Evolutionary conservation across 2,888 invertebrate genomes (phyloP).

Genomic region (Drosophila affinis): DNA sequence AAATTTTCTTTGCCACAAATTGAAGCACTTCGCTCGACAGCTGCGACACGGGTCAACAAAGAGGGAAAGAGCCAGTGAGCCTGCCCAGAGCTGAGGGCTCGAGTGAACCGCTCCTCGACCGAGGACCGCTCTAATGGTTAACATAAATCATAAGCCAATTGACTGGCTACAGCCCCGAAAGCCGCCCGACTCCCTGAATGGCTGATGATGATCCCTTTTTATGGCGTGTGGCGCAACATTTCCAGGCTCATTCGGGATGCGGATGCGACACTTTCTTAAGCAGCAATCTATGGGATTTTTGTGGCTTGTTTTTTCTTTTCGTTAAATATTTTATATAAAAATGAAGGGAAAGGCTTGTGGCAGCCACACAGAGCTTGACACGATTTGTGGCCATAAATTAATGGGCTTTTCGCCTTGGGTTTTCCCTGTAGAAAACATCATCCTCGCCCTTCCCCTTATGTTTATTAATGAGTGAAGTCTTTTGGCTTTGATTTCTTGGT

Average conservation of each 20-base stretch:
- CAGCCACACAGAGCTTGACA: slow-evolving; percentile 12
- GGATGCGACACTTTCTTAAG: neutral
- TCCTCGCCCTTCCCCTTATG: slow-evolving; percentile 14
- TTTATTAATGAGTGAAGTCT: slow-evolving; percentile 34
- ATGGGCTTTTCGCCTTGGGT: slow-evolving; percentile 34
- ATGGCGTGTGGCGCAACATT: slow-evolving; percentile 67
- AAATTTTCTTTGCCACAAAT: neutral
- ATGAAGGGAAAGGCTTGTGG: neutral
- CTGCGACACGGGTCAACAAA: slow-evolving; percentile 25
- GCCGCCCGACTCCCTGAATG: slow-evolving; percentile 43
- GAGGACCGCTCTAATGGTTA: slow-evolving; percentile 55
- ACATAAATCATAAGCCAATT: slow-evolving; percentile 78
- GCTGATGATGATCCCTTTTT: slow-evolving; percentile 70
- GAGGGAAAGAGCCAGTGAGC: neutral
- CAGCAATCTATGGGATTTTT: slow-evolving; percentile 10
- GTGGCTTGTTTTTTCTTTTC: neutral
- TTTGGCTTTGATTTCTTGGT: slow-evolving; percentile 34
- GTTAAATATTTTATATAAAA: slow-evolving; percentile 32
- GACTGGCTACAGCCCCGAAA: slow-evolving; percentile 52
- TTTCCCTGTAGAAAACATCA: neutral
- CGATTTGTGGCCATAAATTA: slow-evolving; percentile 19
- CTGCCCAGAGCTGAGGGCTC: slow-evolving; percentile 9
- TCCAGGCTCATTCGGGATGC: slow-evolving; percentile 44
- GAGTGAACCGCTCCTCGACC: slow-evolving; percentile 59
- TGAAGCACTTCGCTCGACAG: neutral